A percentile compares a stretch with the other conserved stretches of the same genome.
phyloP scores from a whole-genome alignment of 2,888 invertebrate species.

The Diarsia mendica region DNA sequence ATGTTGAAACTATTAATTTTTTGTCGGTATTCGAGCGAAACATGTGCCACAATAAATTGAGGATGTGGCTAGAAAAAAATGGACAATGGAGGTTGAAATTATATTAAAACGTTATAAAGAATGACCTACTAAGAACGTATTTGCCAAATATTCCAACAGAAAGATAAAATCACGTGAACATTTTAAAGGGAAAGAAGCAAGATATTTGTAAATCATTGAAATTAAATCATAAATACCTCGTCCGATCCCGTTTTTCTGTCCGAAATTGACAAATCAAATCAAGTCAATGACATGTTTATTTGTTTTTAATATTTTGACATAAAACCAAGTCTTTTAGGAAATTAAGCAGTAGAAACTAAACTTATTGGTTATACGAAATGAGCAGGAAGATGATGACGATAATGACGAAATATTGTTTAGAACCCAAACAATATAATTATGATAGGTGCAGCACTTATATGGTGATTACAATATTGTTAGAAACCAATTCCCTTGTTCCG shows the following conservation, averaged over 20 bases:
- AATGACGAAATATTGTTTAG: background rate
- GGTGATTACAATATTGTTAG: no score
- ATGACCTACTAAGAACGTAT: conserved; percentile 11
- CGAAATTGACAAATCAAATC: conserved; percentile 62
- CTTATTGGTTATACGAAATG: no score
- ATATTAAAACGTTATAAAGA: conserved; percentile 30
- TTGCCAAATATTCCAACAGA: conserved; percentile 17
- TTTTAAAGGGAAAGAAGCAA: background rate
- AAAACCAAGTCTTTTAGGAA: conserved; percentile 31
- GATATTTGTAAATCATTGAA: conserved; percentile 5
- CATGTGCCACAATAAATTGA: conserved; percentile 88
- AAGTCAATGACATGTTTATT: conserved; percentile 34
- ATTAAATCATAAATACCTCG: conserved; percentile 57
- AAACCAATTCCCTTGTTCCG: no score
- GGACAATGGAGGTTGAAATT: conserved; percentile 81
- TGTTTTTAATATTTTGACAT: conserved; percentile 9
- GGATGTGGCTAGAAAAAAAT: conserved; percentile 90
- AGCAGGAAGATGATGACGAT: no score
- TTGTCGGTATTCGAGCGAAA: conserved; percentile 86
- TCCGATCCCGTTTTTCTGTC: conserved; percentile 65
- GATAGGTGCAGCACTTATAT: no score
- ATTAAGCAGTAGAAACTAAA: background rate
- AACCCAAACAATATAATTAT: no score
- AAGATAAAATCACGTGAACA: background rate
- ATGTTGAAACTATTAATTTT: conserved; percentile 78